A percentile compares a stretch with the other conserved stretches of the same genome.
Conservation (phyloP, 2,113 vertebrate genomes). For the Heteronetta atricapilla region DNA sequence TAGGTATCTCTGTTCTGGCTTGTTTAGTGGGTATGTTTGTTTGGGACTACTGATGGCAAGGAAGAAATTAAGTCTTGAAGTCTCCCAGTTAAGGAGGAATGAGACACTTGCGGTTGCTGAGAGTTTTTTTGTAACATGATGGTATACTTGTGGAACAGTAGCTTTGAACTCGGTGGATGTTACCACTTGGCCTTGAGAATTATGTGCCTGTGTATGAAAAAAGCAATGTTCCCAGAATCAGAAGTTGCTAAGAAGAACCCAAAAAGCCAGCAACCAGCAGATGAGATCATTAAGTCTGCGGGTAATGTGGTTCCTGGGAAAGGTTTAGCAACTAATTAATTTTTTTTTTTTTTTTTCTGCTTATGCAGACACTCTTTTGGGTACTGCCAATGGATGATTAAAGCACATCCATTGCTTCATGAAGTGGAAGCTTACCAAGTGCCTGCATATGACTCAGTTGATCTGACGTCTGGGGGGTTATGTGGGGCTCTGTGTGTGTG, state of each 20-base stretch:
- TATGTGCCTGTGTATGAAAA: not conserved
- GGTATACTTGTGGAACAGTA: not conserved
- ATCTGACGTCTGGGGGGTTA: not conserved
- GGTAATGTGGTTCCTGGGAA: not conserved
- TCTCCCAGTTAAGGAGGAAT: not conserved
- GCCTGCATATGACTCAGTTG: not conserved
- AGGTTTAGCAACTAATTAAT: not conserved
- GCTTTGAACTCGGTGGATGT: not conserved
- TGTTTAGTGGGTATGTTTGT: not conserved
- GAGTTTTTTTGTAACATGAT: not conserved
- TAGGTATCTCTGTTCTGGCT: not conserved
- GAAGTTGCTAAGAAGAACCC: not conserved
- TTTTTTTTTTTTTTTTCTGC: not conserved
- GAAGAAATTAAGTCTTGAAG: not conserved
- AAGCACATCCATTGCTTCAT: not conserved
- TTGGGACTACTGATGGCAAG: not conserved
- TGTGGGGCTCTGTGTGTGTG: fast-evolving
- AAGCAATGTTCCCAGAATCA: not conserved
- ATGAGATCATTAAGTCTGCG: slow-evolving; percentile 34
- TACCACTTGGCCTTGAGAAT: not conserved
- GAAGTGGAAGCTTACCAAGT: not conserved
- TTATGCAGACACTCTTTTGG: not conserved
- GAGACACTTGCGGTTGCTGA: not conserved
- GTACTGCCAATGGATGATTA: not conserved
- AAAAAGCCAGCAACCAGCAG: not conserved